Evolutionary conservation across 1,140 invertebrate genomes (phyloP).

Genomic region (Potamilus streckersoni): DNA sequence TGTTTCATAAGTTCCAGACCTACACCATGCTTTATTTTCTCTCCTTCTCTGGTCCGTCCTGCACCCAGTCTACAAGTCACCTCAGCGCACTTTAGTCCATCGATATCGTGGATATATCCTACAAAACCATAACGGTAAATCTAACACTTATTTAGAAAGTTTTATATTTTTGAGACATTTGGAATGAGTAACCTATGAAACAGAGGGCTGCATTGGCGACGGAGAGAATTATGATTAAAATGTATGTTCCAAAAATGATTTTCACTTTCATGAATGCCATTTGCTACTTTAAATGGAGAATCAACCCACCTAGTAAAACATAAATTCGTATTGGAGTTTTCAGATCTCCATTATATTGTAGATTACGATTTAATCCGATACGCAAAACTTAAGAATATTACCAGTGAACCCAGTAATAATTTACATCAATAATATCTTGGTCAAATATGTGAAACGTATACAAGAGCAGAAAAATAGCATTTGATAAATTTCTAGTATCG

Average conservation of each 20-base stretch:
- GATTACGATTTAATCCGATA: too few species aligned
- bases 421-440: too few species aligned
- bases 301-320: not conserved
- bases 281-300: not conserved
- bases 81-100: constrained; percentile 67
- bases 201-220: not conserved
- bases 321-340: not conserved
- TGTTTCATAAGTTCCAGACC: constrained; percentile 66
- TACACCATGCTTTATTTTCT: constrained; percentile 67
- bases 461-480: too few species aligned
- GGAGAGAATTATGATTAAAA: too few species aligned
- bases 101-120: constrained; percentile 68
- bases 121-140: constrained; percentile 18
- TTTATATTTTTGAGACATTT: not conserved
- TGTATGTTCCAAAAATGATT: not conserved
- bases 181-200: not conserved
- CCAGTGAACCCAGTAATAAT: too few species aligned
- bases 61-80: constrained; percentile 67
- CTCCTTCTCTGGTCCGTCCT: constrained; percentile 60
- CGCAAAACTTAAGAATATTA: too few species aligned
- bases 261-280: not conserved
- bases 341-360: too few species aligned
- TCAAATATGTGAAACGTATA: too few species aligned
- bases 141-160: not conserved
- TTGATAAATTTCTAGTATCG: too few species aligned